A percentile compares a stretch with the other conserved stretches of the same genome.
Evolutionary conservation across 2,797 vertebrate genomes (phyloP).

Genomic region (Synanceia verrucosa): DNA sequence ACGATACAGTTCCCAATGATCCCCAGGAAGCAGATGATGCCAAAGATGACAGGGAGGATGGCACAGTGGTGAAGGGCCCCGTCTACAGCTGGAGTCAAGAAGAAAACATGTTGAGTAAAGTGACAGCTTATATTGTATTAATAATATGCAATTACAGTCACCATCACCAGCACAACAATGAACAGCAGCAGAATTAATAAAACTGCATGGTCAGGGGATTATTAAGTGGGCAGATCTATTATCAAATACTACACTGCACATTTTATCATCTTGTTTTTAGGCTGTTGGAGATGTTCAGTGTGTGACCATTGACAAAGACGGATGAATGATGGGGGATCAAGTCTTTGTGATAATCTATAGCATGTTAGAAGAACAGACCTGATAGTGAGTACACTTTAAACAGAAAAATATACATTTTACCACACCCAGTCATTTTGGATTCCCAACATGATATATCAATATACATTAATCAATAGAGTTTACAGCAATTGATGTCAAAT

Average conservation of each 20-base stretch:
- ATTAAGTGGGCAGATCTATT: not conserved
- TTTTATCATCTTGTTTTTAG: not conserved
- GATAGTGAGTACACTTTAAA: not conserved
- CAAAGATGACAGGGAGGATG: conserved; percentile 86
- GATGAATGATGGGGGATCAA: not conserved
- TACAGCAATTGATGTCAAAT: not conserved
- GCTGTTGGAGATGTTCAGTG: not conserved
- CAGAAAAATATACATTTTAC: not conserved
- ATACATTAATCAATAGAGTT: not conserved
- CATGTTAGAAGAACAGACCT: not conserved
- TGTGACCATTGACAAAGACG: not conserved
- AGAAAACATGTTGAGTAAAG: not conserved
- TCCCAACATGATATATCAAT: not conserved
- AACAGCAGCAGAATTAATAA: not conserved
- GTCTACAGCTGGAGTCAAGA: conserved; percentile 51
- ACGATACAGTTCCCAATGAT: conserved; percentile 85
- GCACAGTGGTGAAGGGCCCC: conserved; percentile 69
- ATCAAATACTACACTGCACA: not conserved
- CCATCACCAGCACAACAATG: no score
- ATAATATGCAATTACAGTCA: no score
- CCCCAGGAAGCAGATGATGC: conserved; percentile 88
- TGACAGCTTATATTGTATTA: not conserved
- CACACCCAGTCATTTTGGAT: not conserved
- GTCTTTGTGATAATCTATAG: not conserved
- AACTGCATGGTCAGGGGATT: not conserved